Conservation (phyloP, 2,113 vertebrate species). For the Nothobranchius furzeri region DNA sequence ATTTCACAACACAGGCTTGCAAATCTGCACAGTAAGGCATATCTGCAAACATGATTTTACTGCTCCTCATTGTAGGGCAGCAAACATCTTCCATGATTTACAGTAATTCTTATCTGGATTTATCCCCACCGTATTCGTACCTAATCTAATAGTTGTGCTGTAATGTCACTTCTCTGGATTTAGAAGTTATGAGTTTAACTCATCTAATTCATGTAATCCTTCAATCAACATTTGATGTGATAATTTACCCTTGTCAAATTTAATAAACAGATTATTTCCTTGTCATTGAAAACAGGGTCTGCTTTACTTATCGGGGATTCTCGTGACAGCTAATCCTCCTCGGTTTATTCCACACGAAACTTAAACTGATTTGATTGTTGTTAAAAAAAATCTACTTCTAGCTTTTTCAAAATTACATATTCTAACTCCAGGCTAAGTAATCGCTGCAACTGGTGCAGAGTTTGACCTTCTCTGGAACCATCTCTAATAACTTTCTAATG, state of each 20-base stretch:
- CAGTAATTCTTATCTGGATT: not conserved
- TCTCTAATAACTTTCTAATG: not conserved
- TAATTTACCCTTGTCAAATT: not conserved
- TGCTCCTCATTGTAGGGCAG: not conserved
- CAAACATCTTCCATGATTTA: not conserved
- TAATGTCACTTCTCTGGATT: not conserved
- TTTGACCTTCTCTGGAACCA: not conserved
- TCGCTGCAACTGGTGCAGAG: not conserved
- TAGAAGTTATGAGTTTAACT: not conserved
- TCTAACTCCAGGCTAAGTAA: not conserved
- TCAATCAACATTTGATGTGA: not conserved
- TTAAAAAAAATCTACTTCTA: not conserved
- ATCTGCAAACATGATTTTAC: not conserved
- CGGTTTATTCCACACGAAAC: not conserved
- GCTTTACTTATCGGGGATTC: too few relatives aligned
- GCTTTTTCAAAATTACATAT: not conserved
- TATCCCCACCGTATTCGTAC: not conserved
- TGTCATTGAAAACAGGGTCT: too few relatives aligned
- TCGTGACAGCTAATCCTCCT: slow-evolving; percentile 3
- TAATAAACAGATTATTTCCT: too few relatives aligned
- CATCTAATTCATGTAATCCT: not conserved
- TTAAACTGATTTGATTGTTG: not conserved
- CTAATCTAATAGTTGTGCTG: not conserved
- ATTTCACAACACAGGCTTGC: not conserved
- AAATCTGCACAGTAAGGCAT: not conserved